Percentiles rank a stretch among this genome's conserved stretches.
These are phyloP conservation scores for Cladopsammia gracilis DNA, from an alignment of 64 coral and sea anemone genomes.

Conservation along the genomic window DNA sequence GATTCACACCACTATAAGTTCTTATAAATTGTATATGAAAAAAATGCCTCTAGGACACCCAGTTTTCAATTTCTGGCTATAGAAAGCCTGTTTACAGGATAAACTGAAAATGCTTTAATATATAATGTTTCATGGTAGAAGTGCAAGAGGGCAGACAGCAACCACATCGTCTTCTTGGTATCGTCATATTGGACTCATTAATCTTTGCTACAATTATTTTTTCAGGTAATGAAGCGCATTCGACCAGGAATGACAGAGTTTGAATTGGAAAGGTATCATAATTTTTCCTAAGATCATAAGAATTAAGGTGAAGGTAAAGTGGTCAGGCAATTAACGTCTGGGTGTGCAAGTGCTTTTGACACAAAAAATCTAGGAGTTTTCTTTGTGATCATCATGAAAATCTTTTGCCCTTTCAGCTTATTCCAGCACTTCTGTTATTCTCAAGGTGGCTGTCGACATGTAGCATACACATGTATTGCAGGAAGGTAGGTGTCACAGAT, in stretches of 20 bases:
- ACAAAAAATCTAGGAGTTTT: neutral
- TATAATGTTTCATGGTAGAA: no score
- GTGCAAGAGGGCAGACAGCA: neutral
- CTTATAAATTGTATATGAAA: no score
- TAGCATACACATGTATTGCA: conserved; percentile 94
- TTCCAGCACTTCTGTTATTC: conserved; percentile 93
- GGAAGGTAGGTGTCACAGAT: conserved; percentile 71
- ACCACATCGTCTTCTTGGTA: no score
- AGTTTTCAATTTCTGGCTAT: no score
- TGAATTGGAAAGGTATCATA: conserved; percentile 87
- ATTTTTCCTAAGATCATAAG: no score
- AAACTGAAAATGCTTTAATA: no score
- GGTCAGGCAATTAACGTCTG: no score
- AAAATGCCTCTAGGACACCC: no score
- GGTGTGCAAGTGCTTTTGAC: neutral
- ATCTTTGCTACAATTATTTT: neutral
- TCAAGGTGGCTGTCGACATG: conserved; percentile 88
- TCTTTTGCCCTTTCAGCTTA: conserved; percentile 55
- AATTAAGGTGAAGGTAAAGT: no score
- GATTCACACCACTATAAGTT: no score
- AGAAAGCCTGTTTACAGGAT: no score
- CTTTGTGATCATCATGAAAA: neutral
- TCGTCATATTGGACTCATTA: neutral
- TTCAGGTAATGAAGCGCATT: conserved; percentile 81
- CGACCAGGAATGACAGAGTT: conserved; percentile 90